These are phyloP conservation scores for Egretta garzetta DNA, from an alignment of 2,113 vertebrate species.

Conservation along the genomic window DNA sequence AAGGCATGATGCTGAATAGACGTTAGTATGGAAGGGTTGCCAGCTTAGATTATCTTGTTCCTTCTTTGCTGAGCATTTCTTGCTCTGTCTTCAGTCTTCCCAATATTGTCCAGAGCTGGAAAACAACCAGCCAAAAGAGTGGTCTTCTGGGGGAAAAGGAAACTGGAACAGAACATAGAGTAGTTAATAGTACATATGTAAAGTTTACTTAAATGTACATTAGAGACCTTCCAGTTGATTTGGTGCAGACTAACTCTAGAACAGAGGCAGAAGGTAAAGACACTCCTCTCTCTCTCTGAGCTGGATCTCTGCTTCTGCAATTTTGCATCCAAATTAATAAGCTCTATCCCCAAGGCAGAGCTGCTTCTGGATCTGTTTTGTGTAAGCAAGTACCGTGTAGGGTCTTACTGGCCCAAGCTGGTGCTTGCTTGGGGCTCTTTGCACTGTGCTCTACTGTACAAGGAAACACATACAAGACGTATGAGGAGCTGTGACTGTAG, in stretches of 20 bases:
- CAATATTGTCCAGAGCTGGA: not conserved
- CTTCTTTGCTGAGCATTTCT: not conserved
- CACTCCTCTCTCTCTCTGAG: not conserved
- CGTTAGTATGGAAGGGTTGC: not conserved
- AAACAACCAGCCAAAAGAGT: not conserved
- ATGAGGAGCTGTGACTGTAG: not conserved
- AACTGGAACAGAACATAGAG: not conserved
- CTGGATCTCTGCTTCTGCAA: not conserved
- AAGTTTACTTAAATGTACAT: not conserved
- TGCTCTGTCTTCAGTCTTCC: not conserved
- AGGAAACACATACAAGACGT: rapidly evolving
- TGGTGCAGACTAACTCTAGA: not conserved
- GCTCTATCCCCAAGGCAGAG: not conserved
- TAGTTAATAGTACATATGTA: not conserved
- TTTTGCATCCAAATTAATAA: not conserved
- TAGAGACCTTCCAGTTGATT: not conserved
- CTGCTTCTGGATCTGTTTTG: not conserved
- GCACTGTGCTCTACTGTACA: not conserved
- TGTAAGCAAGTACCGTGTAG: not conserved
- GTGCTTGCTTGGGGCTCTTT: not conserved
- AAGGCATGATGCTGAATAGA: not conserved
- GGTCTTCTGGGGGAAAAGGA: not conserved
- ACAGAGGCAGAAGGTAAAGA: not conserved
- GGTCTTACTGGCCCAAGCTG: not conserved
- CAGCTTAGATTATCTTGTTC: not conserved